These are phyloP conservation scores for Dinoponera quadriceps DNA, from an alignment of 1,140 invertebrate species.

Conservation along the genomic window DNA sequence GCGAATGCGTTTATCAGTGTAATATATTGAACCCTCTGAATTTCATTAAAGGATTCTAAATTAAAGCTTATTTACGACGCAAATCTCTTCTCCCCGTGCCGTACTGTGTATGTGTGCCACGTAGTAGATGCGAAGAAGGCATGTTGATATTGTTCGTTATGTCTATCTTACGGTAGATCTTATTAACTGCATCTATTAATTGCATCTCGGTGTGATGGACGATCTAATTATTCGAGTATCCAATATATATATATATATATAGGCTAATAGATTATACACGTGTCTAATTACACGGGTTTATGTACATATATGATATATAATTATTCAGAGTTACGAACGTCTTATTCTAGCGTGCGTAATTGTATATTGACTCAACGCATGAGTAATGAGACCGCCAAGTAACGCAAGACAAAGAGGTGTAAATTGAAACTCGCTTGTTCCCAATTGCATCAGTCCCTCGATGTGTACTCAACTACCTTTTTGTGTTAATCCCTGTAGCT, in stretches of 20 bases:
- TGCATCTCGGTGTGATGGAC: slow-evolving; percentile 22
- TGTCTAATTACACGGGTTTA: neutral
- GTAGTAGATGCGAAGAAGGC: slow-evolving; percentile 25
- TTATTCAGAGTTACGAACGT: slow-evolving; percentile 12
- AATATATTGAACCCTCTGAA: slow-evolving; percentile 35
- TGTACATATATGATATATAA: neutral
- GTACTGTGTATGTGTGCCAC: neutral
- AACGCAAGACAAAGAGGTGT: neutral
- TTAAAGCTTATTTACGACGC: slow-evolving; percentile 31
- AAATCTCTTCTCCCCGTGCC: neutral
- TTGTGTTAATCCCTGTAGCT: neutral
- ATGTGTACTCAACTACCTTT: neutral
- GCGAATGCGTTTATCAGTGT: slow-evolving; percentile 26
- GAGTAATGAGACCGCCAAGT: neutral
- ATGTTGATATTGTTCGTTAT: slow-evolving; percentile 39
- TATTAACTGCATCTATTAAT: slow-evolving; percentile 18
- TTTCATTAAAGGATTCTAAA: slow-evolving; percentile 47
- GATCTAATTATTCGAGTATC: neutral
- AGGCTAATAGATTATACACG: too few species aligned
- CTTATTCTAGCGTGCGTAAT: neutral
- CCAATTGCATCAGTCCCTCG: neutral
- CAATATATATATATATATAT: too few species aligned
- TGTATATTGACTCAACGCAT: slow-evolving; percentile 12
- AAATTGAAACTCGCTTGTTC: neutral
- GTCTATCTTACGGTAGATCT: slow-evolving; percentile 20